These are phyloP conservation scores for Idaea aversata DNA, from an alignment of 2,888 invertebrate genomes.

Conservation along the genomic window DNA sequence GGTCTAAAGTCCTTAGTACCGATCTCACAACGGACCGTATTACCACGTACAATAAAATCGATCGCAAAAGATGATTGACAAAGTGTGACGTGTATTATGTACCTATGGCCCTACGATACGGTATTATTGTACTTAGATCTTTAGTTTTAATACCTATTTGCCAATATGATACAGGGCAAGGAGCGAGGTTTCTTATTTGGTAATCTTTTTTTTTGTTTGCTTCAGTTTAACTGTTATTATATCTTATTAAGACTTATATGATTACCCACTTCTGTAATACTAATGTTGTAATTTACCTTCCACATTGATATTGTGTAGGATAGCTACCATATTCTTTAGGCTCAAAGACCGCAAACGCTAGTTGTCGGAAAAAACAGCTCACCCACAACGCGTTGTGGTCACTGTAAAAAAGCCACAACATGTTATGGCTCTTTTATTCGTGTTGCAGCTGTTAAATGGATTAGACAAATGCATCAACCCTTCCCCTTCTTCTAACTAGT, in stretches of 20 bases:
- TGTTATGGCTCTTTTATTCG: no score
- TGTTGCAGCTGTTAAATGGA: no score
- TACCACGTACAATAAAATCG: not conserved
- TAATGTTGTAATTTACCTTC: no score
- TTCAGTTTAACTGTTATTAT: not conserved
- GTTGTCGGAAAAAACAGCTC: no score
- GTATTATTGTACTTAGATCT: not conserved
- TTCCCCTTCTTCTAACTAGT: no score
- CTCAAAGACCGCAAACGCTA: no score
- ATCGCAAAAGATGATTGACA: not conserved
- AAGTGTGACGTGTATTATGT: not conserved
- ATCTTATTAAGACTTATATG: not conserved
- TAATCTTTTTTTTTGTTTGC: conserved; percentile 9
- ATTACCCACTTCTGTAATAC: not conserved
- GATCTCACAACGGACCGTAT: not conserved
- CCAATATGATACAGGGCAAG: conserved; percentile 51
- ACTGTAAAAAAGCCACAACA: no score
- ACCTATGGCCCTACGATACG: not conserved
- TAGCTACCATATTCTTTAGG: no score
- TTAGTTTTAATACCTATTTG: conserved; percentile 35
- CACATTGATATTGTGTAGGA: no score
- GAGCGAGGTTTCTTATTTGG: conserved; percentile 38
- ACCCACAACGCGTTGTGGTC: no score
- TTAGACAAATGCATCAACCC: no score
- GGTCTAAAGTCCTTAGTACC: not conserved